phyloP scores from a whole-genome alignment of 1,140 invertebrate genomes.

The Ceratitis capitata region DNA sequence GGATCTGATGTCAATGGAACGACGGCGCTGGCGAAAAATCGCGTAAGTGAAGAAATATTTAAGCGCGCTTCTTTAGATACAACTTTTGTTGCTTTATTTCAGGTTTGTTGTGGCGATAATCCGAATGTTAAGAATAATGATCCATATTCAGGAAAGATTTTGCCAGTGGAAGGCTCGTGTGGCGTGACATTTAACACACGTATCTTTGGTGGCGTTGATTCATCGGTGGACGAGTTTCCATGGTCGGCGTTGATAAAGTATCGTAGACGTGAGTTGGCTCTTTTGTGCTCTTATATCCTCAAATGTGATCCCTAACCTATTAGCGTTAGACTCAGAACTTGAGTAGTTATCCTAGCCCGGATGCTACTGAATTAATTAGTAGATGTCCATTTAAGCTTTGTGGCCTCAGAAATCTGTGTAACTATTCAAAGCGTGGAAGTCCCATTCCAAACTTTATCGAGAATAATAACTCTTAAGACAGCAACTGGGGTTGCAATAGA shows the following conservation, averaged over 20 bases:
- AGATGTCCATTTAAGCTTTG: no score
- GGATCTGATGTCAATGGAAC: neutral
- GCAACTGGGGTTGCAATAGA: no score
- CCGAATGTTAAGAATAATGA: neutral
- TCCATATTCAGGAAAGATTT: constrained; percentile 40
- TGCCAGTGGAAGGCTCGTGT: constrained; percentile 52
- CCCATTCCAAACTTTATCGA: no score
- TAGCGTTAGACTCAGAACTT: no score
- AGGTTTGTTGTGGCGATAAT: constrained; percentile 40
- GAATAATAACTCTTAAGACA: no score
- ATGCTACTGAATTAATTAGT: no score
- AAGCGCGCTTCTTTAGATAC: neutral
- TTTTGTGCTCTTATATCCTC: no score
- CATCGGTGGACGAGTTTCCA: constrained; percentile 73
- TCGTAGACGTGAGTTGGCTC: constrained; percentile 55
- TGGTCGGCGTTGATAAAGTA: constrained; percentile 73
- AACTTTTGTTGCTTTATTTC: no score
- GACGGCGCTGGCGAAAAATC: neutral
- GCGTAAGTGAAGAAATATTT: neutral
- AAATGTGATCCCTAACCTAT: no score
- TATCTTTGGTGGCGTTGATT: constrained; percentile 71
- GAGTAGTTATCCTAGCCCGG: no score
- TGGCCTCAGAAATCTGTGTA: no score
- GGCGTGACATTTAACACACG: constrained; percentile 66
- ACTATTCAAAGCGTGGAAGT: no score